phyloP scores from a whole-genome alignment of 2,113 vertebrate species.

The Isurus oxyrinchus region DNA sequence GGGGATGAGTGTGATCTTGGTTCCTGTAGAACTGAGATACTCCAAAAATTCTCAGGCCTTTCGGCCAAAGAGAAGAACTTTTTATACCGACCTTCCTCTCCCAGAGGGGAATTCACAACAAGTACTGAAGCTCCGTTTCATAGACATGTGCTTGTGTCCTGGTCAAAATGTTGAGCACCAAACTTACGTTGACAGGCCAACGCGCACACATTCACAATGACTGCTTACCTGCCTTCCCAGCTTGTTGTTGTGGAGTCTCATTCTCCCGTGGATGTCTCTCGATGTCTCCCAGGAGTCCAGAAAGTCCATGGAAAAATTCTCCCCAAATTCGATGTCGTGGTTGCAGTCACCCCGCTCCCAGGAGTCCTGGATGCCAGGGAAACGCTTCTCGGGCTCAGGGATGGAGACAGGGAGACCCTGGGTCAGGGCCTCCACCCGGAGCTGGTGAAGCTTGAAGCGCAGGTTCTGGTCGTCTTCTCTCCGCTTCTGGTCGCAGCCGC shows the following conservation, averaged over 20 bases:
- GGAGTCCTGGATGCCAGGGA: constrained; percentile 74
- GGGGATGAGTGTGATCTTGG: background rate
- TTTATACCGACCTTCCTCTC: background rate
- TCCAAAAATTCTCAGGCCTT: too few species aligned
- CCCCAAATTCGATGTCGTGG: constrained; percentile 76
- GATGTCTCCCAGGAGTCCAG: constrained; percentile 76
- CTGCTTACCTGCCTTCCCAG: constrained; percentile 75
- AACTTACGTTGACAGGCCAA: too few species aligned
- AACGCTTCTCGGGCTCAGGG: constrained; percentile 60
- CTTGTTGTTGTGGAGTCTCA: constrained; percentile 82
- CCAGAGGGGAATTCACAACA: background rate
- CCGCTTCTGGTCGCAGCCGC: constrained; percentile 75
- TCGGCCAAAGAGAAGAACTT: background rate
- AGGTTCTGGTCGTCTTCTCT: constrained; percentile 71
- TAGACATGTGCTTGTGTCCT: background rate
- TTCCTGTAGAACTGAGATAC: background rate
- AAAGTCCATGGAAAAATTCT: constrained; percentile 82
- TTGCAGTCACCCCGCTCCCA: constrained; percentile 92
- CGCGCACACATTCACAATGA: background rate
- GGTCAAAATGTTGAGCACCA: background rate
- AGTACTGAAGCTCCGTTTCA: background rate
- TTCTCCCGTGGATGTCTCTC: constrained; percentile 80
- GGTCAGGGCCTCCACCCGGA: constrained; percentile 74
- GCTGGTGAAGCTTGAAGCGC: constrained; percentile 73
- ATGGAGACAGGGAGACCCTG: constrained; percentile 61